Conservation (phyloP, 2,888 invertebrate species). For the Automeris io region DNA sequence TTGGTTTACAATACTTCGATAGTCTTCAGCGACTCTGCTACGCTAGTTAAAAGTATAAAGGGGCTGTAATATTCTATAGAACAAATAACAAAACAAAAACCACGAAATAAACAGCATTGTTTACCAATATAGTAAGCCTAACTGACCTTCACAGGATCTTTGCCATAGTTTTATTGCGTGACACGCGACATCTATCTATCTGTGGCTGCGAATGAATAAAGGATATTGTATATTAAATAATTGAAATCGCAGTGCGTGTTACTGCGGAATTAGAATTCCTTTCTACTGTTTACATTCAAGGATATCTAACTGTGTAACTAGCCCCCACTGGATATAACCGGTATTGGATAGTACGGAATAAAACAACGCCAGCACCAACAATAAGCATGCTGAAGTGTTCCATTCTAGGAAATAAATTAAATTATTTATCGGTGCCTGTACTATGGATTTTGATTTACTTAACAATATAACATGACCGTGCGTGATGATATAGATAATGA, state of each 20-base stretch:
- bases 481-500: too few relatives aligned
- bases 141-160: too few relatives aligned
- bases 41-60: too few relatives aligned
- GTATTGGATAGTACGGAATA: slow-evolving; percentile 13
- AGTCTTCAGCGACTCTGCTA: too few relatives aligned
- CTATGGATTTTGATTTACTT: too few relatives aligned
- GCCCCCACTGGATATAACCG: slow-evolving; percentile 10
- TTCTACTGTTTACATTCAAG: slow-evolving; percentile 44
- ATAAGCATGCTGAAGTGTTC: background rate
- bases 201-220: background rate
- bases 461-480: too few relatives aligned
- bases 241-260: slow-evolving; percentile 17
- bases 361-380: background rate
- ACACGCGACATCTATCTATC: too few relatives aligned
- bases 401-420: background rate
- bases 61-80: too few relatives aligned
- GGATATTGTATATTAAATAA: slow-evolving; percentile 1
- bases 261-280: slow-evolving; percentile 16
- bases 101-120: slow-evolving; percentile 13
- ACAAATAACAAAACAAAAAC: slow-evolving; percentile 7
- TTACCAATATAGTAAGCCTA: too few relatives aligned
- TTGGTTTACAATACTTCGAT: too few relatives aligned
- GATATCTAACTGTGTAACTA: slow-evolving; percentile 21
- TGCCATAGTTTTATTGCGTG: too few relatives aligned
- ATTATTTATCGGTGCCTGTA: too few relatives aligned